phyloP scores from a whole-genome alignment of 2,113 vertebrate genomes.

The Erpornis zantholeuca region DNA sequence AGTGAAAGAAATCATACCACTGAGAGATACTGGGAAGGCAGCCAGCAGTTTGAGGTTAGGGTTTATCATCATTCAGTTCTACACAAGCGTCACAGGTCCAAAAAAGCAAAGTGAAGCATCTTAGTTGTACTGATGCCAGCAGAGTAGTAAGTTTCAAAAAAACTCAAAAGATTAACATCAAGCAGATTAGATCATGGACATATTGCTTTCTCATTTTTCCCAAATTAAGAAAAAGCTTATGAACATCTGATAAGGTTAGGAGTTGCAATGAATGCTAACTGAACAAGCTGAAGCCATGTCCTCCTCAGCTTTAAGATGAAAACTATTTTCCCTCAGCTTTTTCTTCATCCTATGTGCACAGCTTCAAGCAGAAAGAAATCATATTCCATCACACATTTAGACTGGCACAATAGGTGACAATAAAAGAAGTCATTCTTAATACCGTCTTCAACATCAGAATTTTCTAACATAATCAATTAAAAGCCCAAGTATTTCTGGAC shows the following conservation, averaged over 20 bases:
- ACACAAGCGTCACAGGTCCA: background rate
- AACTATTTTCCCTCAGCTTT: background rate
- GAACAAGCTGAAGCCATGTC: background rate
- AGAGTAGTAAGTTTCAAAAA: background rate
- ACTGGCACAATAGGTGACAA: background rate
- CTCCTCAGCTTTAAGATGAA: background rate
- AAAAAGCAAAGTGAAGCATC: background rate
- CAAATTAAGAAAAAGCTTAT: background rate
- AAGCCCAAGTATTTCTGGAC: background rate
- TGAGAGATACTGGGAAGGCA: background rate
- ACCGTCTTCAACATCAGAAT: background rate
- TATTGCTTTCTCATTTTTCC: background rate
- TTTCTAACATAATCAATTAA: background rate
- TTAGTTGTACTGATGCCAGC: background rate
- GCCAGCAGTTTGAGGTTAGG: background rate
- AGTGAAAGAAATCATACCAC: background rate
- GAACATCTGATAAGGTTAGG: background rate
- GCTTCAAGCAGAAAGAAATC: background rate
- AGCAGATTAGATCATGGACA: background rate
- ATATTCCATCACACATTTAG: background rate
- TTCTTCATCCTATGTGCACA: background rate
- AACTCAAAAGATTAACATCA: accelerated
- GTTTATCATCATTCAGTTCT: background rate
- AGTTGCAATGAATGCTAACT: background rate
- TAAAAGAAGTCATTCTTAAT: background rate